Base-by-base conservation (phyloP, 2,797 vertebrate genomes). In the Micromesistius poutassou region DNA sequence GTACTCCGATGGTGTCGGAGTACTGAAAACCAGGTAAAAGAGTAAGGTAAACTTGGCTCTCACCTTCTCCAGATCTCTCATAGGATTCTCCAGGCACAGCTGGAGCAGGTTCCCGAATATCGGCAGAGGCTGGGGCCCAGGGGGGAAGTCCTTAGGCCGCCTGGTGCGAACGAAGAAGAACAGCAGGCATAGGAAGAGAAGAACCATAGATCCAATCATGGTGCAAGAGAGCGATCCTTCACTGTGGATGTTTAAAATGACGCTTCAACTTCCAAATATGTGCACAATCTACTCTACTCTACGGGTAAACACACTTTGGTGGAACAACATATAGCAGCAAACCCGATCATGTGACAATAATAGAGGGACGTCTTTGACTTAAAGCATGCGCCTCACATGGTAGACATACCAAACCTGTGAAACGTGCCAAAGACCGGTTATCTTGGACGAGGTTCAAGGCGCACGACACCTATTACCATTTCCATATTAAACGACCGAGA, bases 41-140 rank as follows among this genome's bases (percentile, higher is more conserved):
- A 12, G 30, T 30, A 62, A 2, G 6, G 8, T 71, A 30, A 71
- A 14, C 30, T 5, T 42, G 13, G n/a, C 46, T 30, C 30, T 76
- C 75, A 81, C 80, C 77, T 35, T 81, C 30, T 74, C 50, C 62
- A 82, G 74, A 71, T 82, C 75, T 31, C 8, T 25, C 19, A 78
- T 33, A n/a, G 81, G 81, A 76, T 80, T 82, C 38, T 73, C 38
- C 70, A 82, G 75, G 76, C 77, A 82, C 22, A 90, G 79, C 33
- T 89, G 77, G 76, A 88, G 75, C 72, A 90, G 5, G 38, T 89
- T 90, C 73, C 87, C 86, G 72, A 91, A 46, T 38, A 86, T 0
- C 0, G 87, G 87, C 14, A 88, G 4, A 30, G 83, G 40, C 71
- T 19, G 62, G 1, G 86, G 87, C 1, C 85, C 83, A 30, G 85